Conservation (phyloP, 2,888 invertebrate species). For the Mycalesis mineus region DNA sequence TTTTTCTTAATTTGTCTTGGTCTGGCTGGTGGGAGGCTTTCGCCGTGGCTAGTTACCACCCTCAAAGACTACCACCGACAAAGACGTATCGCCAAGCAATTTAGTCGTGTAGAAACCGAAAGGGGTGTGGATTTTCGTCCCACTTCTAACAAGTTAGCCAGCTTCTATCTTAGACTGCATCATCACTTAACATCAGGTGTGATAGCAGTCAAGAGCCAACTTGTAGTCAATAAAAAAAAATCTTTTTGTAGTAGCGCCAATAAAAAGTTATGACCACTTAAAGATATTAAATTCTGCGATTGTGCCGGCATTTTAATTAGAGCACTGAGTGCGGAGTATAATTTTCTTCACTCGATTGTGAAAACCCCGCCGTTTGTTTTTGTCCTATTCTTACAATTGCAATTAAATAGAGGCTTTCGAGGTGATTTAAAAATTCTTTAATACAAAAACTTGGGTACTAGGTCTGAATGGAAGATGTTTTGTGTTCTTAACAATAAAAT, state of each 20-base stretch:
- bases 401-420: constrained; percentile 4
- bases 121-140: too few relatives aligned
- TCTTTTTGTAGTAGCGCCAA: not conserved
- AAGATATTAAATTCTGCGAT: constrained; percentile 19
- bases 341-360: constrained; percentile 22
- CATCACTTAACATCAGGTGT: too few relatives aligned
- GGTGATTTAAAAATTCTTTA: constrained; percentile 4
- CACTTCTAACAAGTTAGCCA: too few relatives aligned
- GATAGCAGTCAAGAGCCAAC: too few relatives aligned
- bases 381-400: constrained; percentile 3
- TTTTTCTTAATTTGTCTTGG: too few relatives aligned
- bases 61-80: too few relatives aligned
- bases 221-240: too few relatives aligned
- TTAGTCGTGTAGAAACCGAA: too few relatives aligned
- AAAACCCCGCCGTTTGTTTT: constrained; percentile 1
- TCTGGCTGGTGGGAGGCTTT: too few relatives aligned
- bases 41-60: too few relatives aligned
- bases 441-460: not conserved
- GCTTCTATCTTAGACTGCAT: too few relatives aligned
- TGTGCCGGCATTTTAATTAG: constrained; percentile 26
- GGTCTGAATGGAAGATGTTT: not conserved
- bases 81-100: too few relatives aligned
- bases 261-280: not conserved
- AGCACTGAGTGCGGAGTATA: constrained; percentile 16
- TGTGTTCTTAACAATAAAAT: constrained; percentile 2